Base-by-base conservation (phyloP, 1,140 invertebrate genomes). In the Limonius californicus region DNA sequence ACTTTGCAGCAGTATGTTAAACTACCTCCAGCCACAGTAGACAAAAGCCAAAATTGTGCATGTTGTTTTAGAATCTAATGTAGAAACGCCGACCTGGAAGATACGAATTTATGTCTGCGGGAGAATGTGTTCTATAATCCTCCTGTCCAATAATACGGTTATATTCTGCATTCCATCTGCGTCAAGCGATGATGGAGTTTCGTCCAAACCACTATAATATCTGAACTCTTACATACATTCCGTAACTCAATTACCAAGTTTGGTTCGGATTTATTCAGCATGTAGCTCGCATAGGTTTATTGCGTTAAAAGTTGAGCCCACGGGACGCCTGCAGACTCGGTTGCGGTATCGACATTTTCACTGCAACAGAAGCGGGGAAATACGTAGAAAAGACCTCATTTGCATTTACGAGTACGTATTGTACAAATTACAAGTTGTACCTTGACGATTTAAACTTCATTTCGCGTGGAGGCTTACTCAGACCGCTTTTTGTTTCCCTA, bases 241-340 rank as follows among this genome's bases (percentile, higher is more conserved):
- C 18, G 53, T 64, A 64, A 64, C 62, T 64, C 62, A 60, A 64
- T 64, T 64, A 64, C 62, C 53, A 64, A 64, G 50, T 64, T 64
- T 64, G 55, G 62, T 47, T 55, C 57, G 57, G 58, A 64, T 64
- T 64, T 57, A 64, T 64, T 64, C 58, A 59, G 54, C 57, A 64
- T 64, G 54, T 53, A 64, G 62, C 57, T 56, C 50, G 62, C 62
- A 56, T 64, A 30, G 57, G 57, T 64, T 64, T 64, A 64, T 64
- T 64, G 57, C 57, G 53, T 64, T 64, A 64, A 59, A 64, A 64
- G 62, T 64, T 64, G 50, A 59, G 60, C 57, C 16, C 45, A 50
- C 45, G 20, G 45, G 45, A 50, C 45, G 45, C 45, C 45, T 50
- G 20, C 16, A 50, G 45, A 18, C 45, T 16, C 16, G 16, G 20